phyloP scores from a whole-genome alignment of 2,888 invertebrate species.

The Chrysodeixis includens region DNA sequence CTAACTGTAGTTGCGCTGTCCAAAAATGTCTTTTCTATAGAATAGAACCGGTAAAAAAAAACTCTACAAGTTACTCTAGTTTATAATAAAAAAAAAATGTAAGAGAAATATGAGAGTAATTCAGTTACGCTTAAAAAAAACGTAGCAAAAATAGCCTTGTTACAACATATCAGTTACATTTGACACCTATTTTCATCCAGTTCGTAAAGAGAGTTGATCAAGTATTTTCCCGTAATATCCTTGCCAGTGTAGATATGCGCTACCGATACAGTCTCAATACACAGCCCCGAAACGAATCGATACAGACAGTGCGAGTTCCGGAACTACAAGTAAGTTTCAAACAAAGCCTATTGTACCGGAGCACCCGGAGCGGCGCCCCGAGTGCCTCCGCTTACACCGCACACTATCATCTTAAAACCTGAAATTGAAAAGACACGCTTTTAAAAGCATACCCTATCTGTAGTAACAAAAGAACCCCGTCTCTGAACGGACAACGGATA shows the following conservation, averaged over 20 bases:
- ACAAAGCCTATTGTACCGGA: constrained; percentile 46
- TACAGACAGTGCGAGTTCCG: neutral
- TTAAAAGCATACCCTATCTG: constrained; percentile 79
- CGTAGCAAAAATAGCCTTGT: no score
- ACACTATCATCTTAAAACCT: constrained; percentile 63
- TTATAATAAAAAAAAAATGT: no score
- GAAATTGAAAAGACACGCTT: constrained; percentile 81
- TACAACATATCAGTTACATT: no score
- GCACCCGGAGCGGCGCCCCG: constrained; percentile 9
- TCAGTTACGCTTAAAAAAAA: no score
- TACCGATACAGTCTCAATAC: neutral
- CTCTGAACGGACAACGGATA: constrained; percentile 83
- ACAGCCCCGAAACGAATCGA: neutral
- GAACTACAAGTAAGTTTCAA: constrained; percentile 17
- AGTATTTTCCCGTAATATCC: no score
- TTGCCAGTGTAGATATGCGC: neutral
- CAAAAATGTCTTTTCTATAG: no score
- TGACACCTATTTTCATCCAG: no score
- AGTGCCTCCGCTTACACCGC: constrained; percentile 47
- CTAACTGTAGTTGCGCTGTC: no score
- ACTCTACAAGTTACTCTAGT: no score
- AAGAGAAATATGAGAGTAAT: no score
- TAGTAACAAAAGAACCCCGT: constrained; percentile 81
- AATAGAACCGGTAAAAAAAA: no score
- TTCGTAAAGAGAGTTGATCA: no score